Evolutionary conservation across 2,888 invertebrate species (phyloP).

Genomic region (Patella ulyssiponensis): DNA sequence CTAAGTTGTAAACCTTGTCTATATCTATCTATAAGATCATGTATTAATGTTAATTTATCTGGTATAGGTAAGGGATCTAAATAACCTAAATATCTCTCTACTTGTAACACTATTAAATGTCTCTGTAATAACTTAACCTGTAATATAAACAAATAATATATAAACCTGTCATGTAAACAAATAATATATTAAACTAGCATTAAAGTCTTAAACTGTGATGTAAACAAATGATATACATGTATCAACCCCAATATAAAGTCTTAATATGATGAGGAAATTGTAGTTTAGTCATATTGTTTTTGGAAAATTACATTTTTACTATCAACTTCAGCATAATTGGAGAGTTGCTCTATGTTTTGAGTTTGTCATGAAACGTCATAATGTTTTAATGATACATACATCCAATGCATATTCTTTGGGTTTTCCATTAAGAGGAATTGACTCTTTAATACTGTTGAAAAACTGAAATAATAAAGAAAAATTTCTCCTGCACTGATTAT

Average conservation of each 20-base stretch:
- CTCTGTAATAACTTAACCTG: slow-evolving; percentile 82
- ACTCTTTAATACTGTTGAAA: slow-evolving; percentile 31
- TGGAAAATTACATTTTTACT: too few relatives aligned
- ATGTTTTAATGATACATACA: slow-evolving; percentile 45
- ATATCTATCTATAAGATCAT: slow-evolving; percentile 79
- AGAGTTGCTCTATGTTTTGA: too few relatives aligned
- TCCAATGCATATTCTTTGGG: slow-evolving; percentile 51
- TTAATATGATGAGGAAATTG: too few relatives aligned
- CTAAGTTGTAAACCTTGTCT: slow-evolving; percentile 76
- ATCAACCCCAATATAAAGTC: too few relatives aligned
- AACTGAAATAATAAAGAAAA: slow-evolving; percentile 34
- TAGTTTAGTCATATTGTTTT: too few relatives aligned
- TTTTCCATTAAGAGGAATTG: slow-evolving; percentile 41
- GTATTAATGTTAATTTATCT: slow-evolving; percentile 76
- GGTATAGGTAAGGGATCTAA: slow-evolving; percentile 76
- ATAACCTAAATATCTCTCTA: slow-evolving; percentile 82
- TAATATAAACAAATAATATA: slow-evolving; percentile 24
- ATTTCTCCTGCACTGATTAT: too few relatives aligned
- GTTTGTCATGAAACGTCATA: too few relatives aligned
- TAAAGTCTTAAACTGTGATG: too few relatives aligned
- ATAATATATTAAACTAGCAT: not conserved
- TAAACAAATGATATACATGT: too few relatives aligned
- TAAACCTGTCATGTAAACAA: slow-evolving; percentile 24
- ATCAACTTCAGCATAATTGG: too few relatives aligned
- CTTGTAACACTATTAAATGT: slow-evolving; percentile 84